Evolutionary conservation across 2,888 invertebrate genomes (phyloP).

Genomic region (Aplocera efformata): DNA sequence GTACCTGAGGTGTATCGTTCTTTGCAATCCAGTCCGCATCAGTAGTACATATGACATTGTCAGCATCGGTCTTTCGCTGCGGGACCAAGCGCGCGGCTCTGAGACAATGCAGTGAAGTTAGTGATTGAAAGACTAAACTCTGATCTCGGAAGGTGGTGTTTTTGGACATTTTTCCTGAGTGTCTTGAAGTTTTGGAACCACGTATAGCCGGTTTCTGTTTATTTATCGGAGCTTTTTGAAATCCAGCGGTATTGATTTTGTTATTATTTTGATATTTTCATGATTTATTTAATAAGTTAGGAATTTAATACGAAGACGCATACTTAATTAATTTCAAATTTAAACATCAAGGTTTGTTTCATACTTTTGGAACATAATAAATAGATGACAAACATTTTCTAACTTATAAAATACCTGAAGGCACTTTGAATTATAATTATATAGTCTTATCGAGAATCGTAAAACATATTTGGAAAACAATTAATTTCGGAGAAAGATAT

Average conservation of each 20-base stretch:
- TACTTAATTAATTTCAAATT: too few species aligned
- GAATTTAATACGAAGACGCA: too few species aligned
- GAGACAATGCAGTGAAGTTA: conserved; percentile 54
- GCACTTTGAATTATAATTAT: too few species aligned
- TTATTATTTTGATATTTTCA: conserved; percentile 10
- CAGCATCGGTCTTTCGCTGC: conserved; percentile 35
- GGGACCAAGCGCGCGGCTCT: conserved; percentile 26
- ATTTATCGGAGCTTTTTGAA: conserved; percentile 12
- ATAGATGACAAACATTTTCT: too few species aligned
- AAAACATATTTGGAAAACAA: too few species aligned
- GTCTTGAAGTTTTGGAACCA: conserved; percentile 10
- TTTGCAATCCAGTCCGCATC: conserved; percentile 43
- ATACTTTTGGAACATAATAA: too few species aligned
- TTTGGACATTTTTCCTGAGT: conserved; percentile 20
- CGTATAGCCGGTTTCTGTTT: conserved; percentile 23
- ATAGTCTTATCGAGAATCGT: too few species aligned
- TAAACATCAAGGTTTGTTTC: too few species aligned
- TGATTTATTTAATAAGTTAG: too few species aligned
- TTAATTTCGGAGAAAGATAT: too few species aligned
- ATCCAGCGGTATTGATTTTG: conserved; percentile 18
- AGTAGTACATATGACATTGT: conserved; percentile 60
- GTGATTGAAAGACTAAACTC: conserved; percentile 51
- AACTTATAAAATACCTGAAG: too few species aligned
- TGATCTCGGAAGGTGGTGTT: conserved; percentile 55
- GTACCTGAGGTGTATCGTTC: conserved; percentile 58